Conservation (phyloP, 2,113 vertebrate genomes). For the Gymnogyps californianus region DNA sequence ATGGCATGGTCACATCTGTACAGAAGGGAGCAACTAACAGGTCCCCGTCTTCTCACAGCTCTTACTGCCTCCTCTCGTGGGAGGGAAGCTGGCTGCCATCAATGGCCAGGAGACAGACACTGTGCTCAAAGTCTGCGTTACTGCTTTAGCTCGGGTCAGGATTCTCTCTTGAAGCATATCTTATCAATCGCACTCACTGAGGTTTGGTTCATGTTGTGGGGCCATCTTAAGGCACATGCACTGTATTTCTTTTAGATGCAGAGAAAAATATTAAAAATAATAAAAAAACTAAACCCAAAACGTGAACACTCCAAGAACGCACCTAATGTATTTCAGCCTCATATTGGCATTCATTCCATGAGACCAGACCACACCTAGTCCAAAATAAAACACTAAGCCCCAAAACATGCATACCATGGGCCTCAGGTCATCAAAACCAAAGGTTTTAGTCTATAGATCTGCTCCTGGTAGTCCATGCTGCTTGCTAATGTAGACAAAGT, state of each 20-base stretch:
- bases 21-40: not conserved
- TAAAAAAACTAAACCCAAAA: not conserved
- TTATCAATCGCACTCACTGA: fast-evolving
- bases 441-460: not conserved
- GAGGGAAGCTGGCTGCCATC: not conserved
- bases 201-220: not conserved
- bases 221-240: not conserved
- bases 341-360: not conserved
- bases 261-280: not conserved
- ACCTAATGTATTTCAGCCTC: not conserved
- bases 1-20: fast-evolving
- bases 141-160: not conserved
- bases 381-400: not conserved
- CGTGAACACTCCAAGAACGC: not conserved
- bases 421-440: not conserved
- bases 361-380: not conserved
- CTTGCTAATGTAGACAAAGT: not conserved
- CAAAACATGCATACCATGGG: not conserved
- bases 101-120: not conserved
- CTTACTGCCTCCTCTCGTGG: not conserved
- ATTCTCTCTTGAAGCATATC: not conserved
- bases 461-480: not conserved
- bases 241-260: not conserved
- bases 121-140: not conserved
- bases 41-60: not conserved